Base-by-base conservation (phyloP, 2,797 vertebrate genomes). In the Chrosomus eos region DNA sequence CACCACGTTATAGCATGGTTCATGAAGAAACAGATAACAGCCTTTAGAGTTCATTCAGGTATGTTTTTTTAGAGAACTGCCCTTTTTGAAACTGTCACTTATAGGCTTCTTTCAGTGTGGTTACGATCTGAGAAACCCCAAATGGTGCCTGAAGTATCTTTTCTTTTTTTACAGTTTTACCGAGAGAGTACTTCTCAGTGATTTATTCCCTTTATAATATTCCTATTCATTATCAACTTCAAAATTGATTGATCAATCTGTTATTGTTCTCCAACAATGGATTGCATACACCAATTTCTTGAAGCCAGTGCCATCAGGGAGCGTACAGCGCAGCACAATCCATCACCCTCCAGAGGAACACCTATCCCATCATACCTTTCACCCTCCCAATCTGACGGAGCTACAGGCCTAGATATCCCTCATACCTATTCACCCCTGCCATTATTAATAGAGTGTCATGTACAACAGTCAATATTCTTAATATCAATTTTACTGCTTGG, bases 401-500 rank as follows among this genome's bases (percentile, higher is more conserved):
- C 75, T 74, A 84, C 67, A 81, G 85, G 84, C 81, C 71, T 53
- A 67, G 79, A 81, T 87, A 81, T 88, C 60, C 60, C 85, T 86
- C 77, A 74, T 51, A 72, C 85, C 86, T 86, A 86, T 86, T 76
- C 86, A 86, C 85, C 83, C 86, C 88, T 72, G 55, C 51, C 62
- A 66, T 90, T 91, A 90, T 90, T 90, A 91, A 91, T 91, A 87
- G 88, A 21, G 33, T 82, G 73, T 76, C 82, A 19, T 85, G 85
- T 84, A 76, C 55, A 86, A 83, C 85, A 85, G 89, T 90, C 90
- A 90, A 89, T 89, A 90, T 85, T 85, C 85, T 89, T 89, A 88
- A 89, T 91, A 90, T 90, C 88, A 90, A 88, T 91, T 88, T 88
- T 88, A 88, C 82, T 85, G 86, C 87, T 85, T 87, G 85, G 88